Evolutionary conservation across 2,888 invertebrate species (phyloP), one percentile per base, ranked within the genome.

Genomic region (Callinectes sapidus): DNA sequence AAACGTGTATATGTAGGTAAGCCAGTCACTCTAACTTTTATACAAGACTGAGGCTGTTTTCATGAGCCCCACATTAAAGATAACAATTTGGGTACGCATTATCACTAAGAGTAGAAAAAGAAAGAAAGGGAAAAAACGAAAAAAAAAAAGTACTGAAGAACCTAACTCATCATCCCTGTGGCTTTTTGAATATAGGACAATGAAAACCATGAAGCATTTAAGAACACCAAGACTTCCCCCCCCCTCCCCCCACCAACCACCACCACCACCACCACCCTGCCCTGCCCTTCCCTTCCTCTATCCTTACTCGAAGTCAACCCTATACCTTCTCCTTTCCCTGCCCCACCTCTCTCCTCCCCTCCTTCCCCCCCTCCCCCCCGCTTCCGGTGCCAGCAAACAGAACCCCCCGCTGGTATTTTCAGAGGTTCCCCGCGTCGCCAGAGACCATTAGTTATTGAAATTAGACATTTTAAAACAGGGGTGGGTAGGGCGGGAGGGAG

Each of bases 401-500:
- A 48, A 48, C 39, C 81, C 35, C 81, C 81, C 35, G 81, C 32
- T 35, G 35, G 81, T 81, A 81, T 81, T 81, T 35, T 81, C 81
- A 81, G 81, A 81, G 81, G 35, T 35, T 32, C 81, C 81, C 81
- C 35, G 81, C 81, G 81, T 35, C 35, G 81, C 81, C 35, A 81
- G 81, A 81, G 81, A 81, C 81, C 81, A 81, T 81, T 35, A 35
- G 81, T 81, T 81, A 81, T 81, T 81, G 81, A 81, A 81, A 81
- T 81, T 81, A 81, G 81, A 35, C 81, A 81, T 81, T 81, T 81
- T 81, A 81, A 81, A 81, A 81, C 81, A 81, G 81, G 81, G 81
- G 35, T 16, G 32, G 35, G 81, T 32, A 81, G 35, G 81, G 35
- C 71, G 35, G 81, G 35, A 81, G 35, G 81, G 35, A 81, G 32